phyloP scores from a whole-genome alignment of 2,888 invertebrate genomes.

The Plebejus argus region DNA sequence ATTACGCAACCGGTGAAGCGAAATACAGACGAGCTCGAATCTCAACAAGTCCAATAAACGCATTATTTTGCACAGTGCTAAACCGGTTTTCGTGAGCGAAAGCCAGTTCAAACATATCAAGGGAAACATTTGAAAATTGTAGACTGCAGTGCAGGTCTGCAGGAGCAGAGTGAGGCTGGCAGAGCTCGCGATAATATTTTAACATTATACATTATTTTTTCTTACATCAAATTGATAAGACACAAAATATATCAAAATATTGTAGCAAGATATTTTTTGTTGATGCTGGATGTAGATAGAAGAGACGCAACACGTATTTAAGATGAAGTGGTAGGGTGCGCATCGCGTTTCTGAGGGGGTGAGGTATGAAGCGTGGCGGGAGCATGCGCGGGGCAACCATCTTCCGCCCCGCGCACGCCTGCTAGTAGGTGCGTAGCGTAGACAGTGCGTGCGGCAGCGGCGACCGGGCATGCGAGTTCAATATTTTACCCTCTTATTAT shows the following conservation, averaged over 20 bases:
- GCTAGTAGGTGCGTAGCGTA: too few species aligned
- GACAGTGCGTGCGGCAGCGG: too few species aligned
- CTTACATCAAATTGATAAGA: neutral
- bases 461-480: too few species aligned
- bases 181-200: neutral
- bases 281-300: neutral
- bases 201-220: neutral
- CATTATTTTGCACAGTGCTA: constrained; percentile 44
- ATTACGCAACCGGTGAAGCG: constrained; percentile 32
- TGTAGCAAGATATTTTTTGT: neutral
- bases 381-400: too few species aligned
- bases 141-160: neutral
- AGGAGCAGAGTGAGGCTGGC: neutral
- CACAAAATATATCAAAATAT: neutral
- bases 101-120: constrained; percentile 47
- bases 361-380: too few species aligned
- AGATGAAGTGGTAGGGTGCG: too few species aligned
- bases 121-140: constrained; percentile 35
- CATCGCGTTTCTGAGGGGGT: too few species aligned
- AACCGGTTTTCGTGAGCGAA: constrained; percentile 69
- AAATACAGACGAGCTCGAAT: constrained; percentile 34
- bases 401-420: too few species aligned
- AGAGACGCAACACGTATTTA: neutral
- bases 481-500: too few species aligned
- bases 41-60: constrained; percentile 40